phyloP scores from a whole-genome alignment of 2,113 vertebrate genomes.

The Cyphomyrus discorhynchus region DNA sequence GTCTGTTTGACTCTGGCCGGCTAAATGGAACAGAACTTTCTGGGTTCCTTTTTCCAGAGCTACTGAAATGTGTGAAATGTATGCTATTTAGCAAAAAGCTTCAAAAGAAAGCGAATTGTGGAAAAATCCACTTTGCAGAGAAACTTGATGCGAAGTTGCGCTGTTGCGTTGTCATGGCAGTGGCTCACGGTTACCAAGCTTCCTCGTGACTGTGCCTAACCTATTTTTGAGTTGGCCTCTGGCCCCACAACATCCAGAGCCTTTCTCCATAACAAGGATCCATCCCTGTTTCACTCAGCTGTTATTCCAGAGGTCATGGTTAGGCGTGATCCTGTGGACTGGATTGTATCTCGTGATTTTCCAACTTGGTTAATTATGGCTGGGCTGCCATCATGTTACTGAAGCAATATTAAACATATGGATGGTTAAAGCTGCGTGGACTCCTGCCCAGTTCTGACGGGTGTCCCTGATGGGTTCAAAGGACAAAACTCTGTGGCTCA shows the following conservation, averaged over 20 bases:
- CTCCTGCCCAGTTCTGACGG: neutral
- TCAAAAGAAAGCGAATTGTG: neutral
- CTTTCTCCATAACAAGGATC: neutral
- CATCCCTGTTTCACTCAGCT: neutral
- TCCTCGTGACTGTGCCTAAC: neutral
- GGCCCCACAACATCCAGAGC: neutral
- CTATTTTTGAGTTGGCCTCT: neutral
- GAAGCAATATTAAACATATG: neutral
- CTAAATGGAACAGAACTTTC: neutral
- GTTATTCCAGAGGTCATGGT: neutral
- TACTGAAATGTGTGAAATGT: neutral
- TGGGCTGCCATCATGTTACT: neutral
- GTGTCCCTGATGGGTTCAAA: neutral
- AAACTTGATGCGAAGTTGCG: neutral
- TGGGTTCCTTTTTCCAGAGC: neutral
- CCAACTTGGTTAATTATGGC: neutral
- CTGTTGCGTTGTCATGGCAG: neutral
- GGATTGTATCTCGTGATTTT: neutral
- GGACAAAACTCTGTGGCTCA: neutral
- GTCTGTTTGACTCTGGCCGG: neutral
- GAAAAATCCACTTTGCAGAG: neutral
- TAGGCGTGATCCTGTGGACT: neutral
- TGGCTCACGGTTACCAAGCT: neutral
- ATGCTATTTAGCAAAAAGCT: neutral
- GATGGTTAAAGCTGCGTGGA: neutral